phyloP scores from a whole-genome alignment of 2,888 invertebrate species.

The Noctua janthina region DNA sequence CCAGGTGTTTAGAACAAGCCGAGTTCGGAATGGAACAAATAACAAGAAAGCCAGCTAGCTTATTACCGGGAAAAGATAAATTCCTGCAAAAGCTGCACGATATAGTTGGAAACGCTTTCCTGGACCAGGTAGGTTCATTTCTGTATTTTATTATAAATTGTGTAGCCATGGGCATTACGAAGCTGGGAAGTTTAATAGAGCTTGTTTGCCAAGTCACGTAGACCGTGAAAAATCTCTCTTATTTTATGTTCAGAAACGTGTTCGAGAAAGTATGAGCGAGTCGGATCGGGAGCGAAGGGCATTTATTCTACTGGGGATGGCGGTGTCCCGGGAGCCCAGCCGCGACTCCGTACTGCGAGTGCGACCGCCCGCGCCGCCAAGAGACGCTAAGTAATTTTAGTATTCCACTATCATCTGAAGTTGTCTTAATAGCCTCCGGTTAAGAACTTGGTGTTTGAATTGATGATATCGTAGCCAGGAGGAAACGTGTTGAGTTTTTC shows the following conservation, averaged over 20 bases:
- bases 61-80: constrained; percentile 84
- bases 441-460: not conserved
- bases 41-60: constrained; percentile 76
- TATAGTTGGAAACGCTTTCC: constrained; percentile 82
- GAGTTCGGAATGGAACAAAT: constrained; percentile 87
- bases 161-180: constrained; percentile 51
- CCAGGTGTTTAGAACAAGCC: constrained; percentile 82
- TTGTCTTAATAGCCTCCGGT: constrained; percentile 16
- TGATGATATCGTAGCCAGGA: not conserved
- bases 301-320: constrained; percentile 84
- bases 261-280: constrained; percentile 81
- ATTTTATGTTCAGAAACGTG: constrained; percentile 81
- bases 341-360: constrained; percentile 83
- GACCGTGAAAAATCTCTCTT: constrained; percentile 63
- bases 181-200: constrained; percentile 57
- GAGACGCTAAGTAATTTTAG: constrained; percentile 80
- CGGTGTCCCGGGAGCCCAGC: constrained; percentile 85
- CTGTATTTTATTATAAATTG: constrained; percentile 60
- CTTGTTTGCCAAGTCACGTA: constrained; percentile 71
- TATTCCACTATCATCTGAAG: constrained; percentile 19
- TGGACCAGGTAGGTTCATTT: constrained; percentile 81
- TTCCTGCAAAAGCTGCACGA: constrained; percentile 81
- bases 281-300: constrained; percentile 85
- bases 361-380: constrained; percentile 81
- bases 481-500: not conserved